Conservation (phyloP, 64 coral and sea anemone species). For the Actinia tenebrosa region DNA sequence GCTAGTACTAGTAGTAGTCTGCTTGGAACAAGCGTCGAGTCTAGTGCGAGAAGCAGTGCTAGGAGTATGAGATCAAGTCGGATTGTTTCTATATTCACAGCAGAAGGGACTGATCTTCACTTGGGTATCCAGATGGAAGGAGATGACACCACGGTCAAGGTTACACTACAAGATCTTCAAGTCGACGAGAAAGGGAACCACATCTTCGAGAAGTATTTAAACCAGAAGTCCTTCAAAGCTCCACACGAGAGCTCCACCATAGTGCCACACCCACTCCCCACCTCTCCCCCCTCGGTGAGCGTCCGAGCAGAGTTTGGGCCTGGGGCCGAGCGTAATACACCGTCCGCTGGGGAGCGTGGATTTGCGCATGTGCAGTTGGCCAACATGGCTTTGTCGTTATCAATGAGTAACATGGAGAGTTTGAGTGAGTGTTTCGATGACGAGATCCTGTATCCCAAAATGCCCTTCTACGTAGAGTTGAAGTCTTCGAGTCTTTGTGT, state of each 20-base stretch:
- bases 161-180: constrained; percentile 43
- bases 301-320: constrained; percentile 70
- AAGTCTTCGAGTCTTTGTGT: constrained; percentile 53
- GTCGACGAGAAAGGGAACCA: constrained; percentile 63
- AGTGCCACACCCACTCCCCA: constrained; percentile 11
- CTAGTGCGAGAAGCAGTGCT: constrained; percentile 20
- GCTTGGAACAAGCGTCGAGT: constrained; percentile 44
- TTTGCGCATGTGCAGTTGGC: constrained; percentile 62
- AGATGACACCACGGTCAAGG: constrained; percentile 63
- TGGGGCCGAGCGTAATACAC: constrained; percentile 43
- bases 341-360: constrained; percentile 69
- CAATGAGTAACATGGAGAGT: constrained; percentile 75
- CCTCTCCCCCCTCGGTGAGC: constrained; percentile 31
- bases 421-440: constrained; percentile 86
- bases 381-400: constrained; percentile 45
- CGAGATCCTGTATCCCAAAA: constrained; percentile 58
- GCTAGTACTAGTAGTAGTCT: constrained; percentile 57
- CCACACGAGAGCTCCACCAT: neutral
- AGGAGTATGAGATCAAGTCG: constrained; percentile 3
- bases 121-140: constrained; percentile 68
- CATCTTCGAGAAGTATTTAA: constrained; percentile 78
- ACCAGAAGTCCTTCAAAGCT: constrained; percentile 67
- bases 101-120: constrained; percentile 61
- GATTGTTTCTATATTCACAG: constrained; percentile 65
- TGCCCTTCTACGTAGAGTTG: constrained; percentile 71